A percentile compares a stretch with the other conserved stretches of the same genome.
Evolutionary conservation across 2,113 vertebrate species (phyloP).

Genomic region (Cardinalis cardinalis): DNA sequence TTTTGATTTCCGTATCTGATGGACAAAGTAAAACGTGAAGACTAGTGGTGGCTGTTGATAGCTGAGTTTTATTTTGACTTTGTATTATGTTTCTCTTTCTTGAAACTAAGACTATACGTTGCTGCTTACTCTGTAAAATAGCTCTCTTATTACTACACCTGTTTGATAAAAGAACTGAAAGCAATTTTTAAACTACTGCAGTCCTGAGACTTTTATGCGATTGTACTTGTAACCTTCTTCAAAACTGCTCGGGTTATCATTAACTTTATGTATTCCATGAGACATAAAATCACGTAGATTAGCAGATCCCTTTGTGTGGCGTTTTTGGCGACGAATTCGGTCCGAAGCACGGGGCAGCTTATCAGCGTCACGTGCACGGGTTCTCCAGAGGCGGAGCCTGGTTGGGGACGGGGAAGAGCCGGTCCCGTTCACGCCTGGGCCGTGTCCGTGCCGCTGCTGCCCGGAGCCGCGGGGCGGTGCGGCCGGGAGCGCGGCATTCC

Average conservation of each 20-base stretch:
- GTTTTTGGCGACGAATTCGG: neutral
- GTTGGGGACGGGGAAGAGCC: neutral
- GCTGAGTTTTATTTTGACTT: slow-evolving; percentile 45
- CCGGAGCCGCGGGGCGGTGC: neutral
- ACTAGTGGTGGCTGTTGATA: slow-evolving; percentile 50
- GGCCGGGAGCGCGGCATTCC: fast-evolving
- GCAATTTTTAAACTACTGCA: slow-evolving; percentile 35
- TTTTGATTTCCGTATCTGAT: slow-evolving; percentile 21
- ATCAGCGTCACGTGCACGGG: fast-evolving
- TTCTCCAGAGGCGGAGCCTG: too few species aligned
- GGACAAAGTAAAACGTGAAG: slow-evolving; percentile 26
- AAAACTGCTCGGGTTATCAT: neutral
- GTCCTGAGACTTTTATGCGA: neutral
- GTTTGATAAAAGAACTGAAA: slow-evolving; percentile 40
- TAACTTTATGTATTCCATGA: neutral
- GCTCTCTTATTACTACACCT: slow-evolving; percentile 1
- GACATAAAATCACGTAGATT: neutral
- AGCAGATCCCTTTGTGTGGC: neutral
- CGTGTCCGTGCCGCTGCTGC: fast-evolving
- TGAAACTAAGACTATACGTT: neutral
- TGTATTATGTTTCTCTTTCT: slow-evolving; percentile 33
- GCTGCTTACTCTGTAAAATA: slow-evolving; percentile 47
- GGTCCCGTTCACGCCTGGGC: neutral
- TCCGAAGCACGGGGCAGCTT: fast-evolving
- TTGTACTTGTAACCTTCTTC: neutral